Conservation (phyloP, 2,888 invertebrate genomes). For the Nomada lathburiana region DNA sequence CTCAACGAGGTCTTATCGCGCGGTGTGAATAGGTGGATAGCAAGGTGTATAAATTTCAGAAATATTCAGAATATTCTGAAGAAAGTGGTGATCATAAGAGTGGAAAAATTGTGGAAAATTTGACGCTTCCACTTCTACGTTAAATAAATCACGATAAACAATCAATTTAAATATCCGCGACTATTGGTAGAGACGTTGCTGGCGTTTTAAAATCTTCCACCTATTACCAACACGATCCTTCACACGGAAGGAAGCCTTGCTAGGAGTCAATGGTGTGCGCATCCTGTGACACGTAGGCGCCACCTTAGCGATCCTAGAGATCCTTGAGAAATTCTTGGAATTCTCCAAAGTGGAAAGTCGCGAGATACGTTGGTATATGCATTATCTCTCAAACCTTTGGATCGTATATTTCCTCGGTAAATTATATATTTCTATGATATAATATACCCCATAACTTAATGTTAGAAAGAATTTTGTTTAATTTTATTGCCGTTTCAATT, state of each 20-base stretch:
- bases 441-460: too few relatives aligned
- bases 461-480: too few relatives aligned
- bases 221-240: slow-evolving; percentile 17
- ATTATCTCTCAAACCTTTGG: background rate
- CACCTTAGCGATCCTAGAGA: slow-evolving; percentile 37
- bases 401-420: too few relatives aligned
- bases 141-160: background rate
- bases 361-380: background rate
- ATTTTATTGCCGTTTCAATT: too few relatives aligned
- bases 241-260: slow-evolving; percentile 24
- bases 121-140: background rate
- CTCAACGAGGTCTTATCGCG: slow-evolving; percentile 33
- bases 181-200: too few relatives aligned
- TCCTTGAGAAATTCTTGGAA: slow-evolving; percentile 47
- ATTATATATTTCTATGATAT: too few relatives aligned
- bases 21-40: background rate
- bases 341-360: slow-evolving; percentile 26
- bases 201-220: too few relatives aligned
- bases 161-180: too few relatives aligned
- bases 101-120: slow-evolving; percentile 16
- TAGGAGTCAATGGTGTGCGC: slow-evolving; percentile 45
- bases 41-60: slow-evolving; percentile 28
- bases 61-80: slow-evolving; percentile 50
- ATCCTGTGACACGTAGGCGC: slow-evolving; percentile 53
- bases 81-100: slow-evolving; percentile 28